Evolutionary conservation across 2,797 vertebrate species (phyloP), one percentile per base, ranked within the genome.

Genomic region (Neoniphon sammara): DNA sequence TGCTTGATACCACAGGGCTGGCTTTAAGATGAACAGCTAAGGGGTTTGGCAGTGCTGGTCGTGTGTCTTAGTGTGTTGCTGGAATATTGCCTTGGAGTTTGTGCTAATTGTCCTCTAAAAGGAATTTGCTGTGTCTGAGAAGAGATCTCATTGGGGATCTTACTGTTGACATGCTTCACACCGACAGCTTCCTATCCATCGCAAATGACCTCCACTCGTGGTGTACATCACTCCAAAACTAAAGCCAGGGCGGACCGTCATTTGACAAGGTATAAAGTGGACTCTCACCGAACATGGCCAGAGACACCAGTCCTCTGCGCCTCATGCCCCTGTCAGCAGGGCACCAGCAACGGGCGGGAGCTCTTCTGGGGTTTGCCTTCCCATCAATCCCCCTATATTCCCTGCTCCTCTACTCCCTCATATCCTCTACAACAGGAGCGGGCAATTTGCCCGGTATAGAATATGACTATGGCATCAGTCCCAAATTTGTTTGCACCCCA

Each of bases 401-500:
- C 52, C 42, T 94, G 5, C 73, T 94, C 66, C 75, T 93, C 30
- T 87, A 78, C 70, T 91, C 71, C 58, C 82, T 92, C 27, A 72
- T 94, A 49, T 91, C 87, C 0, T 86, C 79, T 70, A 85, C 89
- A 4, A 56, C 80, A 12, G 85, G 85, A 42, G 66, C 83, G 25
- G 77, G 85, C 44, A 85, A 81, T 70, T 65, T 88, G 44, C 87
- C 91, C 3, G 92, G 89, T n/a, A 67, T 86, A 53, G 93, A 93
- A 60, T 86, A 92, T 30, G 92, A 92, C 61, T 94, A 94, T 12
- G 91, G 91, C 50, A 82, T 88, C 20, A 91, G 94, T 57, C 95
- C 95, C 53, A 95, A 94, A 73, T 95, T 96, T 73, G 91, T 96
- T 57, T 96, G 95, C 78, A 94, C 93, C 30, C 95, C 95, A 0